Conservation (phyloP, 1,140 invertebrate species). For the Meteorus sp. region DNA sequence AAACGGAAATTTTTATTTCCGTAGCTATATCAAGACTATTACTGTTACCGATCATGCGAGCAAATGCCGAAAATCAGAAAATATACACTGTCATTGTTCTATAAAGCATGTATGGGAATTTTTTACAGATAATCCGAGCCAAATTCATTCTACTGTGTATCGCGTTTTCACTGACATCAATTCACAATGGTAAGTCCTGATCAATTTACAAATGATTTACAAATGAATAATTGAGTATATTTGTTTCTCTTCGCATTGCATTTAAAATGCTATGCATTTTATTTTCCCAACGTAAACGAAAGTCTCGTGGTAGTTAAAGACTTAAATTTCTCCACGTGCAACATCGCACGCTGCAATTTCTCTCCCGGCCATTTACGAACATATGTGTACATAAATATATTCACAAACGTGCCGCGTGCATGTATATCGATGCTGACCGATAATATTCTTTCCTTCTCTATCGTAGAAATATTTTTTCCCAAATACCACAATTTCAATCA, state of each 20-base stretch:
- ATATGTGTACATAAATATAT: slow-evolving; percentile 18
- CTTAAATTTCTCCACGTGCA: slow-evolving; percentile 19
- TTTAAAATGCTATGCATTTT: background rate
- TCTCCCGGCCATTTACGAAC: slow-evolving; percentile 40
- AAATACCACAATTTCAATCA: too few relatives aligned
- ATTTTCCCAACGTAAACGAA: slow-evolving; percentile 6
- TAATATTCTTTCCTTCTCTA: background rate
- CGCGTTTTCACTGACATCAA: background rate
- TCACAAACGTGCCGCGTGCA: slow-evolving; percentile 22
- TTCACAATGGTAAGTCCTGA: background rate
- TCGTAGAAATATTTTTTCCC: too few relatives aligned
- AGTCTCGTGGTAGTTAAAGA: slow-evolving; percentile 1
- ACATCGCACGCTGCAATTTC: slow-evolving; percentile 41
- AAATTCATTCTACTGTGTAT: background rate
- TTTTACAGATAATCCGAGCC: background rate
- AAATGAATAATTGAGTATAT: too few relatives aligned
- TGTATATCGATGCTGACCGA: background rate
- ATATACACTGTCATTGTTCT: too few relatives aligned
- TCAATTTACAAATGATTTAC: too few relatives aligned
- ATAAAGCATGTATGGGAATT: background rate
- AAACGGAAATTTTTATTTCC: too few relatives aligned
- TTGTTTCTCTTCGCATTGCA: too few relatives aligned
- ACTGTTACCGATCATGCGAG: too few relatives aligned
- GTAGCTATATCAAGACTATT: too few relatives aligned
- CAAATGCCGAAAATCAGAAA: too few relatives aligned